These are phyloP conservation scores for Apamea epomidion DNA, from an alignment of 2,888 invertebrate genomes.

Conservation along the genomic window DNA sequence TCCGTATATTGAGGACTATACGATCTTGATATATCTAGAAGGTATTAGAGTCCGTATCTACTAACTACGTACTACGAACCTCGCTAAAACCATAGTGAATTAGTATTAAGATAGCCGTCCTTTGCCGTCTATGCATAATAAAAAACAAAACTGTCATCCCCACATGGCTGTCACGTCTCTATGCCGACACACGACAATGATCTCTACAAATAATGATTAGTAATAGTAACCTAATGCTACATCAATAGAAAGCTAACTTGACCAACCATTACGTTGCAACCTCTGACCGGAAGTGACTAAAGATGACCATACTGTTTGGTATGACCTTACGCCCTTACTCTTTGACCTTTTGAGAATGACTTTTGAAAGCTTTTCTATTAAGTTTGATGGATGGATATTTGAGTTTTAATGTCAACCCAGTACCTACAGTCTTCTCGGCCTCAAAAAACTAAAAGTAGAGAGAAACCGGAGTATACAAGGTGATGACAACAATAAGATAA, in stretches of 20 bases:
- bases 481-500: not conserved
- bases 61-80: too few species aligned
- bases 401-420: conserved; percentile 8
- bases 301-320: conserved; percentile 18
- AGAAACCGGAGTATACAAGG: too few species aligned
- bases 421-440: not conserved
- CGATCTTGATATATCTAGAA: not conserved
- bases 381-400: not conserved
- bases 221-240: conserved; percentile 23
- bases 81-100: not conserved
- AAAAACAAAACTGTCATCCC: not conserved
- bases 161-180: not conserved
- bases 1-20: not conserved
- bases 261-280: conserved; percentile 38
- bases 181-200: not conserved
- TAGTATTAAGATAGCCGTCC: not conserved
- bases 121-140: not conserved
- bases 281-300: conserved; percentile 53
- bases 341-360: conserved; percentile 18
- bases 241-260: conserved; percentile 47
- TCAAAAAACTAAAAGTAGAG: not conserved
- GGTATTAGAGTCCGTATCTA: not conserved
- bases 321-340: conserved; percentile 39
- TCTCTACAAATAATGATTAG: conserved; percentile 23
- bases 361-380: conserved; percentile 13